Conservation (phyloP, 2,797 vertebrate genomes). For the Rallus crepitans region DNA sequence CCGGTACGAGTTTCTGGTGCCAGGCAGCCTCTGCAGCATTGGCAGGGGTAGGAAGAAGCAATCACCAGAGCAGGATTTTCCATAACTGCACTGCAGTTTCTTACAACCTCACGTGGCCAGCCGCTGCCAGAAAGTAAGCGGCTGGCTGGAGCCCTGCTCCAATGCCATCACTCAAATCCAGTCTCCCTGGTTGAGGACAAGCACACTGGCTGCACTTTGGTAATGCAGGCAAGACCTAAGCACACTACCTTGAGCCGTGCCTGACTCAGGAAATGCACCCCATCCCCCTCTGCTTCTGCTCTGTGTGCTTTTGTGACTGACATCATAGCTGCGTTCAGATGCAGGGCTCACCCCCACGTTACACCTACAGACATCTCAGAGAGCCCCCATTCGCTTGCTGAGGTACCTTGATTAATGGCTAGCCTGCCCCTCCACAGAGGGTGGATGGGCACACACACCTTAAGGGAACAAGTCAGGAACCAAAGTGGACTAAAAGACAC, state of each 20-base stretch:
- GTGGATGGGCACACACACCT: accelerated
- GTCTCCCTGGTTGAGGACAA: neutral
- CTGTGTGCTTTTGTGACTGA: neutral
- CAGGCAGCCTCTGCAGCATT: conserved; percentile 54
- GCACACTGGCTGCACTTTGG: accelerated
- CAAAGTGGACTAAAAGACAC: neutral
- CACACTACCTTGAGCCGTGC: neutral
- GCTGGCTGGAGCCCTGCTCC: conserved; percentile 29
- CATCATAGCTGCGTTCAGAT: neutral
- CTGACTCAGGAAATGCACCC: neutral
- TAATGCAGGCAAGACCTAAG: neutral
- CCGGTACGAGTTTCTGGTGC: neutral
- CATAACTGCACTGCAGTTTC: conserved; percentile 45
- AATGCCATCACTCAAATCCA: neutral
- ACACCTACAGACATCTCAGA: neutral
- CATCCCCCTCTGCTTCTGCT: neutral
- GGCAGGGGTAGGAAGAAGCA: conserved; percentile 34
- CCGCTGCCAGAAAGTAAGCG: conserved; percentile 19
- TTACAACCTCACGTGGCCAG: conserved; percentile 32
- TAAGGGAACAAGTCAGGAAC: neutral
- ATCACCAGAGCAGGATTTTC: conserved; percentile 10
- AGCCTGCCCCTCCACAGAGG: neutral
- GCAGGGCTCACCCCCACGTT: neutral
- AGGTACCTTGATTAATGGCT: neutral
- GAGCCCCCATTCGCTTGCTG: neutral